Evolutionary conservation across 53 echinoderm and acorn worm species (phyloP).

Genomic region (Echinarachnius parma): DNA sequence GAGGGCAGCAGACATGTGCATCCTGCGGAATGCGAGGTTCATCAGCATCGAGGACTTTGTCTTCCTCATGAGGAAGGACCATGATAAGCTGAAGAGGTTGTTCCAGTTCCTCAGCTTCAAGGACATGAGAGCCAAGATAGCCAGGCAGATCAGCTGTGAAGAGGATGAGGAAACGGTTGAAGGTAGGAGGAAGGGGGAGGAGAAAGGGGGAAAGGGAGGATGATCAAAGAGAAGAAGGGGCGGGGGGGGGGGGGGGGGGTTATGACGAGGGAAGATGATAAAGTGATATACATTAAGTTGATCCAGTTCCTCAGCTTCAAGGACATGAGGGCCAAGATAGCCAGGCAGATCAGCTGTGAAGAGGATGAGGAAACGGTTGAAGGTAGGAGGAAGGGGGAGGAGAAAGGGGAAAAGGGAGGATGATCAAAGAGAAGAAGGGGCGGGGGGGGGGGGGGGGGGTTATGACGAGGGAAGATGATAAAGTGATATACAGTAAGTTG

Average conservation of each 20-base stretch:
- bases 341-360: slow-evolving; percentile 21
- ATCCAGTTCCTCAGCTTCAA: slow-evolving; percentile 81
- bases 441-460: background rate
- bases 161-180: slow-evolving; percentile 15
- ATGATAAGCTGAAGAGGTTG: slow-evolving; percentile 73
- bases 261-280: slow-evolving; percentile 75
- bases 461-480: slow-evolving; percentile 4
- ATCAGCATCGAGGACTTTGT: slow-evolving; percentile 96
- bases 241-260: too few species aligned
- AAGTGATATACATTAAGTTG: slow-evolving; percentile 69
- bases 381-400: background rate
- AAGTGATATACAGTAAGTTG: slow-evolving; percentile 60
- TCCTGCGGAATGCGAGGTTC: slow-evolving; percentile 78
- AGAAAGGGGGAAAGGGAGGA: too few species aligned
- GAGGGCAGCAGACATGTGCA: slow-evolving; percentile 78
- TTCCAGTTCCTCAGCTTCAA: slow-evolving; percentile 81
- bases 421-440: too few species aligned
- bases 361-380: slow-evolving; percentile 8
- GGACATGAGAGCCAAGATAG: slow-evolving; percentile 44
- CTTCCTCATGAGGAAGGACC: slow-evolving; percentile 76
- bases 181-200: slow-evolving; percentile 4
- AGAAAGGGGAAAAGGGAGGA: background rate
- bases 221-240: too few species aligned
- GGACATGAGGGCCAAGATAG: slow-evolving; percentile 44
- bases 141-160: slow-evolving; percentile 21